Percentiles rank a stretch among this genome's conserved stretches.
These are phyloP conservation scores for Drosophila melanogaster DNA, from an alignment of 1,140 invertebrate genomes.

Conservation along the genomic window DNA sequence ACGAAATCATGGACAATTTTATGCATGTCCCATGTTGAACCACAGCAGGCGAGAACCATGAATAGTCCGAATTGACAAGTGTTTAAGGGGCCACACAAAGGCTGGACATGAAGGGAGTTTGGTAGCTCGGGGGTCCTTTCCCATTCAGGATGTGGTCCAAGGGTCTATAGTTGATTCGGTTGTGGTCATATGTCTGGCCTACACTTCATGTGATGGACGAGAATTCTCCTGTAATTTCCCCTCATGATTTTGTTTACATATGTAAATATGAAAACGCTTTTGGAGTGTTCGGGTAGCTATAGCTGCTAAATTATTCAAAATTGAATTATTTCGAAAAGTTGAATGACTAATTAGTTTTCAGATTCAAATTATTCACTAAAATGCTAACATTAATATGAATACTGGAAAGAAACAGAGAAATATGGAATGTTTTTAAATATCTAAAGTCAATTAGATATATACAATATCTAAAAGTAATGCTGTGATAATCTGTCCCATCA, in stretches of 20 bases:
- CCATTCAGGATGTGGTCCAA: constrained; percentile 21
- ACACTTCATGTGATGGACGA: constrained; percentile 14
- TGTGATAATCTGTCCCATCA: no score
- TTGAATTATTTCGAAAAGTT: constrained; percentile 9
- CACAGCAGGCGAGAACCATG: constrained; percentile 50
- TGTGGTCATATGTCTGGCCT: constrained; percentile 11
- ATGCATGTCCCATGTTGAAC: constrained; percentile 60
- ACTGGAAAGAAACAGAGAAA: no score
- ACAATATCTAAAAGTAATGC: no score
- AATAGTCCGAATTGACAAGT: constrained; percentile 57
- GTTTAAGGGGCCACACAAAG: constrained; percentile 28
- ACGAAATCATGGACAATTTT: constrained; percentile 59
- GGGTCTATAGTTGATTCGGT: constrained; percentile 23
- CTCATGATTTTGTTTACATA: constrained; percentile 40
- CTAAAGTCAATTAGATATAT: no score
- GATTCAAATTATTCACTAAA: no score
- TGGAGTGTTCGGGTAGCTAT: background rate
- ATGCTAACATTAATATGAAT: background rate
- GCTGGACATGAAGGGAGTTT: background rate
- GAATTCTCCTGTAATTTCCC: constrained; percentile 20
- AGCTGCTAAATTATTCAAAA: constrained; percentile 21
- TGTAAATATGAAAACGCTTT: constrained; percentile 23
- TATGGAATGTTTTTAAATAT: background rate
- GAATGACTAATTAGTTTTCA: background rate
- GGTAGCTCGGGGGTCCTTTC: background rate